These are phyloP conservation scores for Chaetops frenatus DNA, from an alignment of 2,113 vertebrate genomes.

Conservation along the genomic window DNA sequence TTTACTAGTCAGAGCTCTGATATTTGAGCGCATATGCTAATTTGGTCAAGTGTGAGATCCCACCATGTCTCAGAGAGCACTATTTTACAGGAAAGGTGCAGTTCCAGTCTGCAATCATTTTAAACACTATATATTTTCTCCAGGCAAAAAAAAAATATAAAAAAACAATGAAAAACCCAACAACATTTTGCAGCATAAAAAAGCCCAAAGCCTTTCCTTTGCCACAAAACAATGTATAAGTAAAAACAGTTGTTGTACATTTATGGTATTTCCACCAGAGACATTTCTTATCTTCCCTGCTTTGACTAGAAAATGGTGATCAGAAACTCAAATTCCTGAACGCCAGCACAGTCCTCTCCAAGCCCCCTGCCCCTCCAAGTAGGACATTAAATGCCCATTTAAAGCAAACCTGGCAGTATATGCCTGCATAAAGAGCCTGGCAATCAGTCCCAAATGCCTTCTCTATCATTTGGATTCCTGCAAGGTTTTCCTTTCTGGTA, in stretches of 20 bases:
- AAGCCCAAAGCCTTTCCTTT: conserved; percentile 15
- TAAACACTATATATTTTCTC: neutral
- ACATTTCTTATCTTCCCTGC: neutral
- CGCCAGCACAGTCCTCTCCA: neutral
- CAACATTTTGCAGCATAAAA: conserved; percentile 7
- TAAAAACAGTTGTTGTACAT: neutral
- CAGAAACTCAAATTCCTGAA: neutral
- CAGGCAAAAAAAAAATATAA: neutral
- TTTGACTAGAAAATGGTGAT: neutral
- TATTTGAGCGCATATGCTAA: conserved; percentile 36
- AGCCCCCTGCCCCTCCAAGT: neutral
- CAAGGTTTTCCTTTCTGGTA: conserved; percentile 32
- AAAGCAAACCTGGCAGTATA: neutral
- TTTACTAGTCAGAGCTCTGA: conserved; percentile 46
- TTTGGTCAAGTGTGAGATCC: conserved; percentile 48
- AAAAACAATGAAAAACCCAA: neutral
- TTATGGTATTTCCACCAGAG: neutral
- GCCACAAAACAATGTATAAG: neutral
- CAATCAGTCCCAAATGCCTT: conserved; percentile 22
- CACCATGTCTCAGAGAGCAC: neutral
- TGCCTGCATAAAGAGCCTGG: neutral
- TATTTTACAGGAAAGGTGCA: neutral
- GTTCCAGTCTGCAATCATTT: neutral
- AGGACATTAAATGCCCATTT: neutral
- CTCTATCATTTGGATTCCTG: conserved; percentile 15